Evolutionary conservation across 2,888 invertebrate species (phyloP).

Genomic region (Drosophila colorata): DNA sequence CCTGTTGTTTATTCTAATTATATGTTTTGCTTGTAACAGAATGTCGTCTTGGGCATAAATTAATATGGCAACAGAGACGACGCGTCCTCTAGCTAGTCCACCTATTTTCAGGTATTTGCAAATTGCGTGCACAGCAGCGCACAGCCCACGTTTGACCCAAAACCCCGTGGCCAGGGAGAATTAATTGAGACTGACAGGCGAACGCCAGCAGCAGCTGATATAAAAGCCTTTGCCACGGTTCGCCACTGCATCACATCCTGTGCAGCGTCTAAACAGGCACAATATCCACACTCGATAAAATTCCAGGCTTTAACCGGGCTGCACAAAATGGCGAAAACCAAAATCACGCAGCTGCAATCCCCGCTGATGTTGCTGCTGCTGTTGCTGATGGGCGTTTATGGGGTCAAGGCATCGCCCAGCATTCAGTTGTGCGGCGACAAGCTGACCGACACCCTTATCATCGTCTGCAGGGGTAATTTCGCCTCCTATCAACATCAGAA

Average conservation of each 20-base stretch:
- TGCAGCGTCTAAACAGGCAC: constrained; percentile 40
- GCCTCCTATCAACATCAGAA: constrained; percentile 23
- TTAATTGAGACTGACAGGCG: constrained; percentile 60
- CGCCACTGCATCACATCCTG: constrained; percentile 54
- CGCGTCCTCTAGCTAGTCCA: constrained; percentile 6
- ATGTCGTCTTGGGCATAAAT: constrained; percentile 30
- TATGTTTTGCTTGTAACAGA: constrained; percentile 8
- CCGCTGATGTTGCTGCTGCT: constrained; percentile 24
- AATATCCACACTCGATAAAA: constrained; percentile 18
- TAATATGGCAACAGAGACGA: constrained; percentile 4
- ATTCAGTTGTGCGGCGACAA: constrained; percentile 37
- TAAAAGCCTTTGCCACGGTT: constrained; percentile 52
- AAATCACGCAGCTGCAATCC: constrained; percentile 27
- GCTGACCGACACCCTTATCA: constrained; percentile 27
- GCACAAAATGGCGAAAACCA: constrained; percentile 27
- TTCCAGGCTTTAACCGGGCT: not conserved
- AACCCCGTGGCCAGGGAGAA: constrained; percentile 15
- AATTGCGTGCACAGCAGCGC: not conserved
- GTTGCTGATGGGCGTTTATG: constrained; percentile 26
- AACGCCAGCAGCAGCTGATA: constrained; percentile 28
- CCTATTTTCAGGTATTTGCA: not conserved
- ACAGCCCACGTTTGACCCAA: constrained; percentile 55
- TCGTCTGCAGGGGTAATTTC: constrained; percentile 35
- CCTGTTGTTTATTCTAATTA: constrained; percentile 15
- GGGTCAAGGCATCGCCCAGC: constrained; percentile 5